Evolutionary conservation across 2,113 vertebrate genomes (phyloP).

Genomic region (Triplophysa dalaica): DNA sequence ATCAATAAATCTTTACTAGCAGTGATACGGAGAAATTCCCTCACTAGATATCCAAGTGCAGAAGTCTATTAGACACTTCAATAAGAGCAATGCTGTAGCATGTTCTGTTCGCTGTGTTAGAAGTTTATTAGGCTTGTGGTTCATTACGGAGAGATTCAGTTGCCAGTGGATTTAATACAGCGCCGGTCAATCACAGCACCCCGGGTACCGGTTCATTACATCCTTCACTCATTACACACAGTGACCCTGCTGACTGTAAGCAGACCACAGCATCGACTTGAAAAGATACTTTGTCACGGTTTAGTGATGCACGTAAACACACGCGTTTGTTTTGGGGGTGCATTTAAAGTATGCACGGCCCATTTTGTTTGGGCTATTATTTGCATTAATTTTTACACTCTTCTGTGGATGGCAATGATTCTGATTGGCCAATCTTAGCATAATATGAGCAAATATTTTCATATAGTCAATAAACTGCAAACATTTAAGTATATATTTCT

Average conservation of each 20-base stretch:
- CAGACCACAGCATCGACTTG: neutral
- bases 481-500: no score
- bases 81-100: neutral
- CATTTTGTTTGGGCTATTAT: no score
- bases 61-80: neutral
- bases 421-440: no score
- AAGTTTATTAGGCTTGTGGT: constrained; percentile 24
- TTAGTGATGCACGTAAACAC: neutral
- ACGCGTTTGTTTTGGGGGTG: no score
- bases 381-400: no score
- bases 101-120: neutral
- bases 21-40: constrained; percentile 16
- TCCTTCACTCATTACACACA: constrained; percentile 16
- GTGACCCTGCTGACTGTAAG: neutral
- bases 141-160: constrained; percentile 14
- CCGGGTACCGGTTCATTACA: constrained; percentile 3
- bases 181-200: constrained; percentile 13
- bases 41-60: neutral
- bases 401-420: no score
- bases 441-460: no score
- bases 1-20: constrained; percentile 63
- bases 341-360: no score
- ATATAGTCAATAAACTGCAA: no score
- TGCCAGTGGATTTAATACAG: constrained; percentile 26
- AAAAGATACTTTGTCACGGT: neutral